Percentiles rank a stretch among this genome's conserved stretches.
These are phyloP conservation scores for Rynchops niger DNA, from an alignment of 2,113 vertebrate genomes.

Conservation along the genomic window DNA sequence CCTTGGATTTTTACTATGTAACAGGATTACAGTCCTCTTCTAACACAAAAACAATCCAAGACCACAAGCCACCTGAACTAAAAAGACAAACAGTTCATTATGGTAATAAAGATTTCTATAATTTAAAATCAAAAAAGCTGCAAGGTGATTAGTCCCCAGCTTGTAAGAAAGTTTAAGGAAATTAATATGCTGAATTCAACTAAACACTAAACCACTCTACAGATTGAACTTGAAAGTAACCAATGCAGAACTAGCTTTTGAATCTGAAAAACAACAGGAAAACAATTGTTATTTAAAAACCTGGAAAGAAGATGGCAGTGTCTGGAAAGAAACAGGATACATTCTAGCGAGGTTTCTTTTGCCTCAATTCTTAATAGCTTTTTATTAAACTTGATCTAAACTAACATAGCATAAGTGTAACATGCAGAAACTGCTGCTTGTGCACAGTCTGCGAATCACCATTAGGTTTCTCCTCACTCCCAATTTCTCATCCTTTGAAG, in stretches of 20 bases:
- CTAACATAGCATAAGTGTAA: background rate
- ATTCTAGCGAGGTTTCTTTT: background rate
- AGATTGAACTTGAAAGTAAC: background rate
- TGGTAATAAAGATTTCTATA: background rate
- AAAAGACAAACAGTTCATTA: background rate
- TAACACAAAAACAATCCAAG: background rate
- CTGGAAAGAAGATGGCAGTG: background rate
- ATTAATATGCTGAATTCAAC: background rate
- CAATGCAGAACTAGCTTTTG: background rate
- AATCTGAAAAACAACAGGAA: background rate
- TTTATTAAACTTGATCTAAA: background rate
- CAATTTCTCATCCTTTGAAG: background rate
- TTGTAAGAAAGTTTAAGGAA: background rate
- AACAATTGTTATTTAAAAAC: background rate
- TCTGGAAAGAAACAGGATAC: background rate
- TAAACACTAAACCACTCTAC: background rate
- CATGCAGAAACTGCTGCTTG: background rate
- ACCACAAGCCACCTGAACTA: background rate
- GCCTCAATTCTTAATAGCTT: background rate
- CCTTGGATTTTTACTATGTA: background rate
- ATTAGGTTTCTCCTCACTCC: background rate
- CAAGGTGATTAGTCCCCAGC: background rate
- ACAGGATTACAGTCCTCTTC: background rate
- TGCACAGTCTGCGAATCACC: background rate
- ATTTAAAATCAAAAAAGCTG: background rate